These are phyloP conservation scores for Volucella inflata DNA, from an alignment of 2,888 invertebrate genomes.

Conservation along the genomic window DNA sequence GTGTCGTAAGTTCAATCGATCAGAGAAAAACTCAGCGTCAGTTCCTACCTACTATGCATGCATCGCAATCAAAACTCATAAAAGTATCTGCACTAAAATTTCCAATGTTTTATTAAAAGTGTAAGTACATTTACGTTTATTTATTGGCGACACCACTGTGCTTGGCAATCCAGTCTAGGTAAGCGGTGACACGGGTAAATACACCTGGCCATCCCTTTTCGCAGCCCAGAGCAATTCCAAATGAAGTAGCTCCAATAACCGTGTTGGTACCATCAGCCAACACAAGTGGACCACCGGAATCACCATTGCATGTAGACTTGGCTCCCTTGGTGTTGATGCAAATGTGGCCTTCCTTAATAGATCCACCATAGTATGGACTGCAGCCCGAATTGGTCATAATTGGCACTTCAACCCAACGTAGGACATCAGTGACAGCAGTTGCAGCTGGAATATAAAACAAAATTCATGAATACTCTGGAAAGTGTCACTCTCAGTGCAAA, in stretches of 20 bases:
- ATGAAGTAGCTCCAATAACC: conserved; percentile 81
- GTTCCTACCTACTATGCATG: too few species aligned
- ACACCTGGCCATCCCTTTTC: conserved; percentile 81
- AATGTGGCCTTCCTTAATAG: conserved; percentile 76
- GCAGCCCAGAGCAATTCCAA: conserved; percentile 80
- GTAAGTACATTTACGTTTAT: conserved; percentile 61
- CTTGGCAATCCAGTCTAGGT: conserved; percentile 80
- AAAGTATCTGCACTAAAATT: too few species aligned
- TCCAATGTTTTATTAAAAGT: too few species aligned
- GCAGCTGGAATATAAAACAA: conserved; percentile 40
- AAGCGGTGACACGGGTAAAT: conserved; percentile 81
- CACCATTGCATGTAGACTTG: conserved; percentile 81
- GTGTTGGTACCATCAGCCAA: conserved; percentile 76
- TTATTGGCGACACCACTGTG: conserved; percentile 79
- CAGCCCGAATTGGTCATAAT: conserved; percentile 78
- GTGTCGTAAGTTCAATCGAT: too few species aligned
- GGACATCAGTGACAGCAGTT: conserved; percentile 76
- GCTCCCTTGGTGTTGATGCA: conserved; percentile 79
- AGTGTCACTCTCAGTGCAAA: too few species aligned
- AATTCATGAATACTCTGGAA: not conserved
- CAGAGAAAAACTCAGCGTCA: too few species aligned
- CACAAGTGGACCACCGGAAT: conserved; percentile 82
- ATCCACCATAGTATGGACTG: conserved; percentile 76
- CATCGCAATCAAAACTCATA: too few species aligned
- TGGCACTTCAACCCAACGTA: conserved; percentile 78